Conservation (phyloP, 37 sponge, comb jelly and placozoan species). For the Oscarella lobularis region DNA sequence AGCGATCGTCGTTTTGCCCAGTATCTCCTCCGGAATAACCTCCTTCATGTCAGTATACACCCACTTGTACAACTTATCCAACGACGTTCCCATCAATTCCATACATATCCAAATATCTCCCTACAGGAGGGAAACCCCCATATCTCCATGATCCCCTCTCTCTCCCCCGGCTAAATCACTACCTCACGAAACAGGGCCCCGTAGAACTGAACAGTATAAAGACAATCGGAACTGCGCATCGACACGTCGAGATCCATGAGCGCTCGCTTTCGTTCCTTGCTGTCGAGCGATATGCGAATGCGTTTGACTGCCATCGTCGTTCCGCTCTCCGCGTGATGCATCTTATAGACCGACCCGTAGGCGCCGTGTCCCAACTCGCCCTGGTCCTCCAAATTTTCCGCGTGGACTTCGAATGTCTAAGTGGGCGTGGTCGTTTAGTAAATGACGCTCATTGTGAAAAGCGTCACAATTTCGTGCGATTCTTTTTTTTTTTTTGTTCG, state of each 20-base stretch:
- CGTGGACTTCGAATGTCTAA: conserved; percentile 11
- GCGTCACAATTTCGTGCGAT: neutral
- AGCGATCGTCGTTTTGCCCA: conserved; percentile 67
- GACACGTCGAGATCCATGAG: conserved; percentile 9
- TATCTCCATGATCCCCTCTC: too few species aligned
- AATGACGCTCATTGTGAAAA: too few species aligned
- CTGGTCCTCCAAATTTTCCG: conserved; percentile 29
- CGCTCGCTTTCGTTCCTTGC: neutral
- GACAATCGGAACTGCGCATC: neutral
- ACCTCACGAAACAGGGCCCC: conserved; percentile 4
- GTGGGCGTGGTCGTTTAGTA: too few species aligned
- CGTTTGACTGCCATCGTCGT: conserved; percentile 64
- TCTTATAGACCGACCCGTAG: conserved; percentile 52
- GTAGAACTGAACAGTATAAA: conserved; percentile 1
- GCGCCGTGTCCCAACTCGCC: conserved; percentile 57
- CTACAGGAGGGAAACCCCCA: too few species aligned
- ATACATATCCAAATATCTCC: conserved; percentile 96
- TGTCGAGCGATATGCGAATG: neutral
- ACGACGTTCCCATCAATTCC: conserved; percentile 84
- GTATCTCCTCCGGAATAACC: conserved; percentile 65
- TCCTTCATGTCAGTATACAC: conserved; percentile 53
- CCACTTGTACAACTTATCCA: conserved; percentile 68
- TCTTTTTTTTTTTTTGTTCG: too few species aligned
- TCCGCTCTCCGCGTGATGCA: conserved; percentile 34
- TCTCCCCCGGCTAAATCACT: too few species aligned